A percentile compares a stretch with the other conserved stretches of the same genome.
Conservation (phyloP, 1,140 invertebrate species). For the Pogonomyrmex californicus region DNA sequence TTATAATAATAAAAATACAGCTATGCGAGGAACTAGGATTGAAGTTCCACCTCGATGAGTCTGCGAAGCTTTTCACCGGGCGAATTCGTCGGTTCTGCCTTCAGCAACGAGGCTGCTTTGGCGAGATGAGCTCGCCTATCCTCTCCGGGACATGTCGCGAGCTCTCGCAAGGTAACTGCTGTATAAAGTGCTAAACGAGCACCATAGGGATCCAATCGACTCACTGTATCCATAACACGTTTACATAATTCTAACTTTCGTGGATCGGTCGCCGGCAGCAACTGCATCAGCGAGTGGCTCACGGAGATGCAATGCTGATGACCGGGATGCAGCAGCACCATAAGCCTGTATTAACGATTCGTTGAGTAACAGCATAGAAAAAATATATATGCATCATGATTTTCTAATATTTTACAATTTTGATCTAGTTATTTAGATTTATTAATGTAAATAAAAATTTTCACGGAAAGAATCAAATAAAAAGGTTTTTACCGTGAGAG, state of each 20-base stretch:
- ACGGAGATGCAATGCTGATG: conserved; percentile 94
- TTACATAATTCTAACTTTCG: conserved; percentile 90
- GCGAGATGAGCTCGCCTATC: conserved; percentile 84
- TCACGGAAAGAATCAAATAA: background rate
- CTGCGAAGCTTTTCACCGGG: conserved; percentile 86
- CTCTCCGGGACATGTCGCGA: conserved; percentile 88
- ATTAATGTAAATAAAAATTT: background rate
- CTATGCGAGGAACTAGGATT: background rate
- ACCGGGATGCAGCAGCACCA: conserved; percentile 91
- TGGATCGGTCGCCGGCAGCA: conserved; percentile 88
- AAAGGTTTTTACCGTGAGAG: conserved; percentile 79
- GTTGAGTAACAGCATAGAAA: background rate
- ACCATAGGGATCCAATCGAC: conserved; percentile 90
- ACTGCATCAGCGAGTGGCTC: conserved; percentile 93
- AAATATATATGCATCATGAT: background rate
- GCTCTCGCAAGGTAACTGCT: conserved; percentile 91
- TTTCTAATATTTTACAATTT: background rate
- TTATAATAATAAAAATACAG: conserved; percentile 21
- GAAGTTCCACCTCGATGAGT: conserved; percentile 80
- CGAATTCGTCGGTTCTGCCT: conserved; percentile 86
- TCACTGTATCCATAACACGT: conserved; percentile 89
- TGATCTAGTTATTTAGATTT: background rate
- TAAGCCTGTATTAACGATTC: conserved; percentile 84
- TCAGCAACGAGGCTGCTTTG: conserved; percentile 85
- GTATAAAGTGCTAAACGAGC: conserved; percentile 91